Conservation (phyloP, 2,797 vertebrate genomes). For the Coendou prehensilis region DNA sequence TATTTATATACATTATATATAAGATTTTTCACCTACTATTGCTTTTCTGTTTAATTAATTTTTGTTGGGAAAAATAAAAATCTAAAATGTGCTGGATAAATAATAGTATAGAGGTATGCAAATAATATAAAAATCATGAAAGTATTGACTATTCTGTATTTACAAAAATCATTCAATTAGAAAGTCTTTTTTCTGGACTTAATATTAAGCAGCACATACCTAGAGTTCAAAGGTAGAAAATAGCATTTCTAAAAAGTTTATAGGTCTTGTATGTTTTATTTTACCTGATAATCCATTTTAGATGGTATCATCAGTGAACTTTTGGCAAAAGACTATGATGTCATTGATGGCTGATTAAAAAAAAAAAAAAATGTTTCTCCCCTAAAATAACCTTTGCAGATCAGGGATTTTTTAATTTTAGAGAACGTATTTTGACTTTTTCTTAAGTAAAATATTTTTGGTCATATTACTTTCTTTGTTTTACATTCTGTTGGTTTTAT, state of each 20-base stretch:
- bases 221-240: background rate
- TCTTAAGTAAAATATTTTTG: background rate
- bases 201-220: background rate
- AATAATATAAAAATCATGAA: background rate
- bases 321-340: background rate
- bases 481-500: slow-evolving; percentile 2
- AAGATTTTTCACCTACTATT: background rate
- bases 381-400: background rate
- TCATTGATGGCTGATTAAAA: background rate
- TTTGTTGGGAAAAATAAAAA: background rate
- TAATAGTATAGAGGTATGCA: background rate
- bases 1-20: background rate
- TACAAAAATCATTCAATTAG: slow-evolving; percentile 35
- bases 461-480: slow-evolving; percentile 20
- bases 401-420: background rate
- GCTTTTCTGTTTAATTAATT: background rate
- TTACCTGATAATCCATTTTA: background rate
- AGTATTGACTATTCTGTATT: background rate
- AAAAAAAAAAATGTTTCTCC: background rate
- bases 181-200: background rate
- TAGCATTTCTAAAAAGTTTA: background rate
- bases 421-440: slow-evolving; percentile 25
- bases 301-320: background rate
- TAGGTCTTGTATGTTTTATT: background rate
- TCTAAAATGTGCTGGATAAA: background rate